Conservation (phyloP, 2,888 invertebrate species). For the Trisateles emortualis region DNA sequence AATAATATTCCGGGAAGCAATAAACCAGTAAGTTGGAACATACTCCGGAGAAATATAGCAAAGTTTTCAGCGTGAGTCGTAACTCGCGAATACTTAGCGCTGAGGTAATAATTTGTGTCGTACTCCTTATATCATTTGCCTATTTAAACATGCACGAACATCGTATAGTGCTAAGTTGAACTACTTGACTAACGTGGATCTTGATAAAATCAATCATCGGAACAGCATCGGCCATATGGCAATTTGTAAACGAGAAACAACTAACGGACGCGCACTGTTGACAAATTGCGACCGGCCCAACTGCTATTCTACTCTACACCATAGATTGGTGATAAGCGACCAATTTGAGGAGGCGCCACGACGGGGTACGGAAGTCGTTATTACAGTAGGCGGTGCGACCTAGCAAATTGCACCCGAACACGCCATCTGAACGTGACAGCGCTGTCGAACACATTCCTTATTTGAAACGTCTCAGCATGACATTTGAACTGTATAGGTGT, state of each 20-base stretch:
- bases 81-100: conserved; percentile 66
- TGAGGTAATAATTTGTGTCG: conserved; percentile 64
- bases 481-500: conserved; percentile 70
- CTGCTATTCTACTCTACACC: conserved; percentile 81
- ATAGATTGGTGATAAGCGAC: conserved; percentile 87
- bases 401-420: conserved; percentile 83
- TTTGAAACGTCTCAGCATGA: conserved; percentile 82
- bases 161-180: not conserved
- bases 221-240: conserved; percentile 40
- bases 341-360: conserved; percentile 86
- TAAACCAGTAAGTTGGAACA: conserved; percentile 83
- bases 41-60: conserved; percentile 77
- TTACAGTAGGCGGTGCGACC: conserved; percentile 85
- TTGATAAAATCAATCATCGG: conserved; percentile 38
- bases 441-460: conserved; percentile 84
- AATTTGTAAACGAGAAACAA: conserved; percentile 71
- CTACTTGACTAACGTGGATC: conserved; percentile 6
- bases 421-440: conserved; percentile 85
- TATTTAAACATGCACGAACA: conserved; percentile 6
- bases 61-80: conserved; percentile 76
- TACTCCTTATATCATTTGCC: conserved; percentile 52
- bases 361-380: conserved; percentile 86
- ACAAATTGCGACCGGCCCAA: conserved; percentile 80
- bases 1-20: conserved; percentile 83
- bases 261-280: conserved; percentile 68